Base-by-base conservation (phyloP, 2,797 vertebrate genomes). In the Sebastes elongatus region DNA sequence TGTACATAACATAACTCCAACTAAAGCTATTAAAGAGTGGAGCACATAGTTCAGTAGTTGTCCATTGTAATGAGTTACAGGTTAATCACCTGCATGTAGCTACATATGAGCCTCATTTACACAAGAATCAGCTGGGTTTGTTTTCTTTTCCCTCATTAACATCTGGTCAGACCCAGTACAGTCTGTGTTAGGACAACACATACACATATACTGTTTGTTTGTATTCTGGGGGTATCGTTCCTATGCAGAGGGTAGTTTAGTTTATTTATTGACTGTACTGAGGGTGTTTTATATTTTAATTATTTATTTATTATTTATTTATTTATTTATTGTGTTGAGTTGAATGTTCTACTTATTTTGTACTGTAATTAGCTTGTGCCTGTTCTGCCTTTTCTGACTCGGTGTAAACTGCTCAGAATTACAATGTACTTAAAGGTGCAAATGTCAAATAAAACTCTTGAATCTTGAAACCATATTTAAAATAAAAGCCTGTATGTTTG, bases 261-360 rank as follows among this genome's bases (percentile, higher is more conserved):
- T 42, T 42, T 42, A 42, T 42, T 42, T 42, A 42, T 14, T 42
- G 38, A 42, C 38, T 14, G 0, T 0, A 42, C 38, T 42, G 5
- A 42, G 13, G 38, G 13, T 0, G 1, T 42, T 42, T 42, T 42
- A 42, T 6, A 14, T 42, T 42, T 42, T 42, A 14, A 14, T 38
- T 0, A 38, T 38, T 28, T 28, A 6, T 28, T 28, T 28, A 28
- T 28, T 28, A 28, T 28, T 28, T 28, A 28, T 35, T 35, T 11
- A 35, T 35, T 13, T 13, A 38, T 38, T 42, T 42, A 42, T 42
- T 42, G 38, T 42, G 0, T 42, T 42, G 38, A 42, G 38, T 42
- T 42, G 0, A 42, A 42, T 42, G 38, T 42, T 0, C 13, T 42
- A 42, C 38, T 42, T 42, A 42, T 42, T 42, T 0, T 42, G 13